phyloP scores from a whole-genome alignment of 2,888 invertebrate genomes.

The Ectemnius cavifrons region DNA sequence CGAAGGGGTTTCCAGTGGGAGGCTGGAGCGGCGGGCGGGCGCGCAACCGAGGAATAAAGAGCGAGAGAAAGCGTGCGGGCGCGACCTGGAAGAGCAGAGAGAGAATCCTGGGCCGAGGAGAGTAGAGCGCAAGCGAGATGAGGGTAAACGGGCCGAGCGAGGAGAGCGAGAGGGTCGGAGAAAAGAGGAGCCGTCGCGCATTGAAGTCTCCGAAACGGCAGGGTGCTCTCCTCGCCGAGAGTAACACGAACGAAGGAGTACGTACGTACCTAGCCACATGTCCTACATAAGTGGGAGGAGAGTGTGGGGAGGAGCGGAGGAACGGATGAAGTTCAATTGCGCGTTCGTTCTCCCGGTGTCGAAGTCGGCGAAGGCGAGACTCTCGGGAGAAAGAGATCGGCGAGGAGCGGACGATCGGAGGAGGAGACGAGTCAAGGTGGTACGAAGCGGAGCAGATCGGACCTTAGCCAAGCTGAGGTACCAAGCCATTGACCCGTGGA shows the following conservation, averaged over 20 bases:
- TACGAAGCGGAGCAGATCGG: slow-evolving; percentile 55
- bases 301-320: neutral
- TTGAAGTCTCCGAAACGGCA: slow-evolving; percentile 74
- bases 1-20: neutral
- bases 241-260: slow-evolving; percentile 65
- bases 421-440: slow-evolving; percentile 31
- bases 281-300: neutral
- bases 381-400: slow-evolving; percentile 9
- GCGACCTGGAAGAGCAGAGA: slow-evolving; percentile 34
- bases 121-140: slow-evolving; percentile 5
- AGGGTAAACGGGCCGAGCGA: slow-evolving; percentile 25
- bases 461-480: slow-evolving; percentile 48
- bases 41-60: neutral
- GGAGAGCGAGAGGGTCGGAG: slow-evolving; percentile 45
- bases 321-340: slow-evolving; percentile 41
- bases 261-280: slow-evolving; percentile 16
- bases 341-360: slow-evolving; percentile 19
- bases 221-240: slow-evolving; percentile 57
- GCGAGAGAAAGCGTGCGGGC: neutral
- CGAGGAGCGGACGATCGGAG: slow-evolving; percentile 6
- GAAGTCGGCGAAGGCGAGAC: slow-evolving; percentile 14
- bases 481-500: slow-evolving; percentile 70
- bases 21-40: neutral
- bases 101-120: slow-evolving; percentile 22
- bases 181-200: slow-evolving; percentile 70